Conservation (phyloP, 2,888 invertebrate species). For the Timema podura region DNA sequence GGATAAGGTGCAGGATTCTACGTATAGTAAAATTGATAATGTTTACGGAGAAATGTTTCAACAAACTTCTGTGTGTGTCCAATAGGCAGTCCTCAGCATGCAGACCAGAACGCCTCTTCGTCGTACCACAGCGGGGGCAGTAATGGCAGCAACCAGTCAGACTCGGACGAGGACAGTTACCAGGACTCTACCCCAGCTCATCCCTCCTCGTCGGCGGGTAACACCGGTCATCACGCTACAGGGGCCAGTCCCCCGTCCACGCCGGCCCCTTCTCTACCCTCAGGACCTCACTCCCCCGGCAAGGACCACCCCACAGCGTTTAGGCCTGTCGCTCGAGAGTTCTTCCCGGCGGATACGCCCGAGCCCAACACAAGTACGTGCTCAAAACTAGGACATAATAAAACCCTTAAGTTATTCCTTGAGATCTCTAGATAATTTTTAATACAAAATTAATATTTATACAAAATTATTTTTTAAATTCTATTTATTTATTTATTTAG, state of each 20-base stretch:
- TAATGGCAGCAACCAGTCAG: constrained; percentile 70
- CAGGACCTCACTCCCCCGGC: constrained; percentile 42
- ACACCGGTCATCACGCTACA: constrained; percentile 44
- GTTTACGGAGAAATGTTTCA: no score
- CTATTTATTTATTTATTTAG: no score
- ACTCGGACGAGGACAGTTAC: constrained; percentile 74
- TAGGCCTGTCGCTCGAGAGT: constrained; percentile 55
- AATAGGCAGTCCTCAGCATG: constrained; percentile 33
- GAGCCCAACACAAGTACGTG: constrained; percentile 85
- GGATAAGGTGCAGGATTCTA: no score
- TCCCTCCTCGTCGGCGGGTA: constrained; percentile 33
- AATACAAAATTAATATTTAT: no score
- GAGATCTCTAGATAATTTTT: no score
- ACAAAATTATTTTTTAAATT: no score
- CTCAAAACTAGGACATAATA: no score
- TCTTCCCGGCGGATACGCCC: constrained; percentile 74
- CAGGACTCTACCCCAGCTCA: constrained; percentile 39
- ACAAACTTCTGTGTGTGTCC: background rate
- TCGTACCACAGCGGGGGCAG: constrained; percentile 47
- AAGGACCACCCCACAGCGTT: constrained; percentile 29
- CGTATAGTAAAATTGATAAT: no score
- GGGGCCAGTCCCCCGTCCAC: constrained; percentile 35
- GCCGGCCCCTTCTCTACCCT: constrained; percentile 38
- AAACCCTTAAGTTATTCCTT: no score
- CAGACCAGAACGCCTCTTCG: constrained; percentile 35